Base-by-base conservation (phyloP, 37 sponge, comb jelly and placozoan species). In the Agelas oroides region DNA sequence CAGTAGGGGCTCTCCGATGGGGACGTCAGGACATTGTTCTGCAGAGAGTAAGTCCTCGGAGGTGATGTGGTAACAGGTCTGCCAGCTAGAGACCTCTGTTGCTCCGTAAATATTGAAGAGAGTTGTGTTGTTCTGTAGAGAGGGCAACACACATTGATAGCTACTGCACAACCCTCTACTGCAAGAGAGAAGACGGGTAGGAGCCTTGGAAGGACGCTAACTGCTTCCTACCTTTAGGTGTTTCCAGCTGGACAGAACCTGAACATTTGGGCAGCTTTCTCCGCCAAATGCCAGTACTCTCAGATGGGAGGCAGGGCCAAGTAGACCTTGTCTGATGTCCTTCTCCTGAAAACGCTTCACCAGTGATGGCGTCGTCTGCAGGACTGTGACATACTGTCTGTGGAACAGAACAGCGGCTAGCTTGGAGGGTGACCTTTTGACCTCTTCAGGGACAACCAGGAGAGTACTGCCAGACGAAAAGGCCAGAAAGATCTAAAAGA, bases 21-120 rank as follows among this genome's bases (percentile, higher is more conserved):
- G 88, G 18, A 97, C 88, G 39, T 24, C 38, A n/a, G 19, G 41
- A 18, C 36, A 13, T 11, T 70, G 55, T 19, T 27, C 13, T 5
- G 27, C 63, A n/a, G 27, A 28, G 11, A 13, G 27, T 11, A 85
- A 57, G 55, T 37, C 65, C 16, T 54, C 79, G 14, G 31, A 60
- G 20, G 53, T 64, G 30, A 95, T 21, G 25, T 54, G 70, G 37
- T 93, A 71, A 33, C 95, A 97, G 14, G 80, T 87, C 38, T 93
- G 84, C 97, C 97, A 97, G 41, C 93, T 84, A 30, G 97, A 97
- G 59, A 97, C 97, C 77, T 97, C 97, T 35, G 97, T 97, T 70
- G 92, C 92, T 6, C 97, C 97, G 59, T 97, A 97, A n/a, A 97
- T 31, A 58, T 97, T 95, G 85, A 90, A 97, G 12, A 97, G 6